Evolutionary conservation across 2,797 vertebrate species (phyloP).

Genomic region (Mormyrus proboscirostris): DNA sequence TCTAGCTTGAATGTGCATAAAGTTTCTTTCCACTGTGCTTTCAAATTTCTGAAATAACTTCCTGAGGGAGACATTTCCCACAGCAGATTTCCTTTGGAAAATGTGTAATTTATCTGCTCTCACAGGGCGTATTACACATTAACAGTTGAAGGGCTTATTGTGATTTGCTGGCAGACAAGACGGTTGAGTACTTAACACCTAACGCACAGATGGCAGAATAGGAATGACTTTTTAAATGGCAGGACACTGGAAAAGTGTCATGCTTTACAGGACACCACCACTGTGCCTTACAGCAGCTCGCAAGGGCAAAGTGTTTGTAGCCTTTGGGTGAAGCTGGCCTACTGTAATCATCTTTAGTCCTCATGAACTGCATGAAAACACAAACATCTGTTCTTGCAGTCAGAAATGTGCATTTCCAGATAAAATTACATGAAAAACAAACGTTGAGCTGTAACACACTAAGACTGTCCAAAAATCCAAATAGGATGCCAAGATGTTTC

Average conservation of each 20-base stretch:
- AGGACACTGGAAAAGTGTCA: not conserved
- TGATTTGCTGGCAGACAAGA: not conserved
- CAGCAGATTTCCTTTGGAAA: constrained; percentile 20
- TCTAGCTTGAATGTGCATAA: not conserved
- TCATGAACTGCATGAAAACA: not conserved
- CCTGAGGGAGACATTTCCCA: constrained; percentile 31
- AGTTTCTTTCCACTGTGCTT: constrained; percentile 20
- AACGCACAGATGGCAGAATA: constrained; percentile 1
- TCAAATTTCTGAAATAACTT: constrained; percentile 30
- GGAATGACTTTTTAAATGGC: not conserved
- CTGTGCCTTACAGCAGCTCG: not conserved
- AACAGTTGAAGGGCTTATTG: constrained; percentile 1
- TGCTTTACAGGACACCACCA: not conserved
- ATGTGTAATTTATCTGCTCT: constrained; percentile 2
- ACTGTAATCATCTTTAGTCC: not conserved
- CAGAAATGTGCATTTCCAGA: constrained; percentile 7
- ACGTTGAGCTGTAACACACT: not conserved
- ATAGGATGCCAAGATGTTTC: constrained; percentile 5
- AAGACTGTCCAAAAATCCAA: not conserved
- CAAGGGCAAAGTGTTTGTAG: not conserved
- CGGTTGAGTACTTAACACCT: not conserved
- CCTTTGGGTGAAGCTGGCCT: not conserved
- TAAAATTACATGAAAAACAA: not conserved
- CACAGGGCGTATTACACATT: constrained; percentile 6
- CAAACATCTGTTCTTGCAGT: constrained; percentile 7